Conservation (phyloP, 2,888 invertebrate species). For the Carabus problematicus region DNA sequence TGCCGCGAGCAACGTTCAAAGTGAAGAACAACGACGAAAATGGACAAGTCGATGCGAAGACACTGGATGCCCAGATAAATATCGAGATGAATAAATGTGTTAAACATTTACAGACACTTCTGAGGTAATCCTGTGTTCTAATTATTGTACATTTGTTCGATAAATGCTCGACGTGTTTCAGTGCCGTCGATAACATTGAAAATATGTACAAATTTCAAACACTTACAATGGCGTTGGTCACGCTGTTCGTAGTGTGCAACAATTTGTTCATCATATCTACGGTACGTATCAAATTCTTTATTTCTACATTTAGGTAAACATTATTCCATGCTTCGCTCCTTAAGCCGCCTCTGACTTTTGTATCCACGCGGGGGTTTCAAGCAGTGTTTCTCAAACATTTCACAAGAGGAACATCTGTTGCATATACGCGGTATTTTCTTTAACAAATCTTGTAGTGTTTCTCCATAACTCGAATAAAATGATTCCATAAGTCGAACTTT, state of each 20-base stretch:
- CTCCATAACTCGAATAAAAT: too few species aligned
- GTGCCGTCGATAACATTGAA: background rate
- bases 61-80: background rate
- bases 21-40: background rate
- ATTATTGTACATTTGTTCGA: background rate
- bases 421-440: too few species aligned
- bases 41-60: background rate
- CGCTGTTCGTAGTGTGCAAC: background rate
- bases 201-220: background rate
- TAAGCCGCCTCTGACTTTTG: too few species aligned
- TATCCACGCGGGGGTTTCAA: too few species aligned
- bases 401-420: too few species aligned
- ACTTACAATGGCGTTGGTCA: background rate
- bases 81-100: conserved; percentile 1
- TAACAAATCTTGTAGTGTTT: too few species aligned
- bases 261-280: background rate
- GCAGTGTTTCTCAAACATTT: too few species aligned
- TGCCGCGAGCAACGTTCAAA: background rate
- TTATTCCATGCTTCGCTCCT: too few species aligned
- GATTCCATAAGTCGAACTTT: too few species aligned
- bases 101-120: background rate
- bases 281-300: too few species aligned
- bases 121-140: background rate
- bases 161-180: background rate
- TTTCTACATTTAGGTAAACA: too few species aligned